Evolutionary conservation across 2,797 vertebrate genomes (phyloP).

Genomic region (Cryptoblepharus egeriae): DNA sequence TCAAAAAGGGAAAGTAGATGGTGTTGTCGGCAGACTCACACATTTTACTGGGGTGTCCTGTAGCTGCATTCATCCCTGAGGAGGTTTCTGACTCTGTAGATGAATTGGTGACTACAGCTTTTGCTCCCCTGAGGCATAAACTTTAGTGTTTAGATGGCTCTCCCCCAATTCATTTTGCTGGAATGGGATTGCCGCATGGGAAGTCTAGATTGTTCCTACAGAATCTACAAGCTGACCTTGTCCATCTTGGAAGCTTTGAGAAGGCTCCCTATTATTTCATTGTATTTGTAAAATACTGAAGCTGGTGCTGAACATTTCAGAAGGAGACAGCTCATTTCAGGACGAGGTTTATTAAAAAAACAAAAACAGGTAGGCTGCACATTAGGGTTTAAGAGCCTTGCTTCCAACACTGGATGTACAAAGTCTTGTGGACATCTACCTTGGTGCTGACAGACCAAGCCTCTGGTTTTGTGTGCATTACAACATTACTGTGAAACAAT

Average conservation of each 20-base stretch:
- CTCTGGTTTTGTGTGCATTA: conserved; percentile 41
- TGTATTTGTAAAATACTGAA: conserved; percentile 55
- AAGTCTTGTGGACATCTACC: conserved; percentile 46
- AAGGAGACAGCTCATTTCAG: conserved; percentile 42
- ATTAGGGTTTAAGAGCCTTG: conserved; percentile 43
- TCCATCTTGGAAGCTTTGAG: conserved; percentile 44
- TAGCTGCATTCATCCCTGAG: conserved; percentile 66
- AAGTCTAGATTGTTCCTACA: conserved; percentile 62
- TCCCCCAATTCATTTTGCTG: conserved; percentile 65
- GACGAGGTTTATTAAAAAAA: conserved; percentile 10
- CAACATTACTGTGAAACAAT: conserved; percentile 39
- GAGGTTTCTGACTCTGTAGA: conserved; percentile 66
- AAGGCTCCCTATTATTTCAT: conserved; percentile 55
- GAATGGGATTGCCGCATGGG: conserved; percentile 55
- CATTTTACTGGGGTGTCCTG: conserved; percentile 62
- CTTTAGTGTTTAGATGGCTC: conserved; percentile 53
- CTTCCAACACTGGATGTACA: conserved; percentile 37
- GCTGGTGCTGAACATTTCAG: conserved; percentile 51
- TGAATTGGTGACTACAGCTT: conserved; percentile 65
- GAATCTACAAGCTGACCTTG: conserved; percentile 55
- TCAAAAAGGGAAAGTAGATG: conserved; percentile 81
- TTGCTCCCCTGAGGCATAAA: conserved; percentile 72
- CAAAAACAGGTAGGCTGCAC: conserved; percentile 20
- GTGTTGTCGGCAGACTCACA: neutral
- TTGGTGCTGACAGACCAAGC: neutral